Conservation (phyloP, 2,888 invertebrate genomes). For the Hypsopygia costalis region DNA sequence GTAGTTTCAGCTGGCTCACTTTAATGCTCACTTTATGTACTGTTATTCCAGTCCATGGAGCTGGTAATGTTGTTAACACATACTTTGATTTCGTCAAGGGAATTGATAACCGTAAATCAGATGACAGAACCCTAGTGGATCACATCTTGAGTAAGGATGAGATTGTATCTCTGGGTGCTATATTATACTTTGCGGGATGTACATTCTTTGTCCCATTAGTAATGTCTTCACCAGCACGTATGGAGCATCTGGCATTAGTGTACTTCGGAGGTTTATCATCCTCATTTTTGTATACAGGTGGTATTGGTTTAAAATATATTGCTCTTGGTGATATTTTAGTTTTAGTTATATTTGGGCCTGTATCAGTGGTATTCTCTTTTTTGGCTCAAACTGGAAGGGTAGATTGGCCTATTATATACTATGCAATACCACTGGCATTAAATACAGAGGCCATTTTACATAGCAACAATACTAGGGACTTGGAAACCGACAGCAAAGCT, state of each 20-base stretch:
- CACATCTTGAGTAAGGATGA: constrained; percentile 86
- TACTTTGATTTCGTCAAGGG: constrained; percentile 97
- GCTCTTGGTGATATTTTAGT: constrained; percentile 96
- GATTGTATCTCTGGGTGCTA: constrained; percentile 93
- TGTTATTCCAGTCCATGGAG: constrained; percentile 95
- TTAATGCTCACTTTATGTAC: constrained; percentile 91
- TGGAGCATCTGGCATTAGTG: constrained; percentile 96
- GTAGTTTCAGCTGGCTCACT: constrained; percentile 89
- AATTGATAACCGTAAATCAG: constrained; percentile 95
- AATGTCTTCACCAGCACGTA: constrained; percentile 91
- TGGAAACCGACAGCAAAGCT: constrained; percentile 92
- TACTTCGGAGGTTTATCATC: constrained; percentile 97
- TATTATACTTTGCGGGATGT: constrained; percentile 93
- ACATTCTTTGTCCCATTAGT: constrained; percentile 89
- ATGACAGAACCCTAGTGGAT: constrained; percentile 97
- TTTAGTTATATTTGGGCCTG: constrained; percentile 95
- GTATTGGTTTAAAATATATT: constrained; percentile 97
- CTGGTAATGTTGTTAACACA: constrained; percentile 97
- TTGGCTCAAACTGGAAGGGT: constrained; percentile 95
- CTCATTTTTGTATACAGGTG: constrained; percentile 98
- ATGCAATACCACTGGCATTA: constrained; percentile 95
- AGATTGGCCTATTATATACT: constrained; percentile 95
- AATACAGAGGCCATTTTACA: constrained; percentile 98
- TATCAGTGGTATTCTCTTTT: constrained; percentile 95
- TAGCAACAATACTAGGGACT: constrained; percentile 96